Conservation (phyloP, 2,797 vertebrate species). For the Scyliorhinus canicula region DNA sequence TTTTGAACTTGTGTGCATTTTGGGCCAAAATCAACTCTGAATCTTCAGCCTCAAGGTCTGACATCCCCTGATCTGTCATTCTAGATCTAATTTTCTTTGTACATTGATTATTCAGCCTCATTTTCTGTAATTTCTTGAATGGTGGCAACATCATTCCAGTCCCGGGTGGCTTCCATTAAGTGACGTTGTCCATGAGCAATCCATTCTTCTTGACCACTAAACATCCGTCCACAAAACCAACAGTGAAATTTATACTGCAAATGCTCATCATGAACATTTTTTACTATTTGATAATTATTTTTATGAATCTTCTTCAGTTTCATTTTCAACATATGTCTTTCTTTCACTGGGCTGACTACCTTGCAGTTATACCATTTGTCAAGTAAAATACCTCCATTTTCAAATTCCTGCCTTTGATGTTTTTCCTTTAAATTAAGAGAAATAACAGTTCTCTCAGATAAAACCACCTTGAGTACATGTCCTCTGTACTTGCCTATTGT, state of each 20-base stretch:
- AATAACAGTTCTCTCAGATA: conserved; percentile 58
- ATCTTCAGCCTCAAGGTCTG: neutral
- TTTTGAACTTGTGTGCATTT: neutral
- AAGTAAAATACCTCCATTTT: neutral
- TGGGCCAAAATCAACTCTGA: neutral
- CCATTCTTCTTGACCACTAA: conserved; percentile 65
- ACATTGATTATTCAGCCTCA: neutral
- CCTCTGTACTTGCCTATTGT: conserved; percentile 63
- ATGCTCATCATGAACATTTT: conserved; percentile 58
- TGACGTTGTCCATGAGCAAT: conserved; percentile 66
- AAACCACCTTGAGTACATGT: conserved; percentile 61
- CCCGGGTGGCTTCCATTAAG: conserved; percentile 60
- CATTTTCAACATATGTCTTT: conserved; percentile 82
- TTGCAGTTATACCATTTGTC: conserved; percentile 50
- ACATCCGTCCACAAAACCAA: conserved; percentile 62
- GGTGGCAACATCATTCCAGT: conserved; percentile 52
- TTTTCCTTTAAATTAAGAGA: conserved; percentile 53
- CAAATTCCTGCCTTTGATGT: neutral
- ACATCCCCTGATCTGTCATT: neutral
- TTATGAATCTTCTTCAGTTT: conserved; percentile 81
- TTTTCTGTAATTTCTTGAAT: conserved; percentile 2
- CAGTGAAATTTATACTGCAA: conserved; percentile 58
- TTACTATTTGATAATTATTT: conserved; percentile 79
- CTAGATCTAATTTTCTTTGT: neutral
- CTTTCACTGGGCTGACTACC: conserved; percentile 54